Base-by-base conservation (phyloP, 1,140 invertebrate genomes). In the Pantala flavescens region DNA sequence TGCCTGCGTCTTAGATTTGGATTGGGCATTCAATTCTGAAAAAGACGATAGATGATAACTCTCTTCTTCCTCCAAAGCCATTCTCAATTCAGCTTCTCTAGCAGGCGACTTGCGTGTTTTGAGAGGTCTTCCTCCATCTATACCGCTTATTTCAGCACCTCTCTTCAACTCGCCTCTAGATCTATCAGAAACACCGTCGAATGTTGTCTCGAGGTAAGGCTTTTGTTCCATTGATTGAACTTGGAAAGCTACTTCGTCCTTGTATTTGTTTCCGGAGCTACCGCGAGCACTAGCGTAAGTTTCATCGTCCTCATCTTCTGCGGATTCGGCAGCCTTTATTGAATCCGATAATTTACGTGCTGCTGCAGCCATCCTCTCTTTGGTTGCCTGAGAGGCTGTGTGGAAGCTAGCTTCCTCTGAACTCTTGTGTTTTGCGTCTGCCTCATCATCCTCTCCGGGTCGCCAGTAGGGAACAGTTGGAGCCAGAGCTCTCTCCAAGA, bases 271-370 rank as follows among this genome's bases (percentile, higher is more conserved):
- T 72, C 43, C 24, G n/a, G 23, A 49, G 23, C 63, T 49, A 0
- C 24, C 70, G 5, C 82, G 43, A 9, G 82, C 82, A 74, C 83
- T 82, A 0, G 80, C 78, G 74, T 82, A 84, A 14, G 80, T 80
- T 70, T 82, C 81, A 24, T 75, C 28, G 24, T 71, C 73, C 10
- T 71, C 24, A 14, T 42, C 36, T 36, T 28, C 24, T 0, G 74
- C 43, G 14, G 74, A 49, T 16, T 77, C 76, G 79, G 79, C 23
- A 78, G 78, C 12, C 77, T 78, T 3, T 77, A 74, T 16, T 63
- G 49, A 63, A 63, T 63, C 49, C 5, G 49, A 63, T 19, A 63
- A 21, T 63, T 63, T 63, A 19, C n/a, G 14, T 63, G 28, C 23
- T 16, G 71, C 23, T 24, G 28, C 28, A 7, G 23, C 76, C 74